A percentile compares a stretch with the other conserved stretches of the same genome.
These are phyloP conservation scores for Whitmania pigra DNA, from an alignment of 1,140 invertebrate genomes.

Conservation along the genomic window DNA sequence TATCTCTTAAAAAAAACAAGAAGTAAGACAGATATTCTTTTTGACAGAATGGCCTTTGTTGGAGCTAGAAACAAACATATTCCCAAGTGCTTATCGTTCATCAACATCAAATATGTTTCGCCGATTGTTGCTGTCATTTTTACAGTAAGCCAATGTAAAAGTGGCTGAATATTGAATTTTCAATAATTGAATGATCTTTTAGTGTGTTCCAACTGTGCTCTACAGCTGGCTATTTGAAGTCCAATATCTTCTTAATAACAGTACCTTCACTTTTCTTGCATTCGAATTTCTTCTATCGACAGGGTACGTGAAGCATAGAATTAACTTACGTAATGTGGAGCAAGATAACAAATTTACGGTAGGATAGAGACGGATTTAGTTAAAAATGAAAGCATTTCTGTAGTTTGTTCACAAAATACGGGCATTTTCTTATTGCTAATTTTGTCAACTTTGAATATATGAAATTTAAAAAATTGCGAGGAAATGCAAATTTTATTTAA, in stretches of 20 bases:
- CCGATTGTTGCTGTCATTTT: slow-evolving; percentile 16
- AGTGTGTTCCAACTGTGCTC: neutral
- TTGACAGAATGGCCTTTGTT: slow-evolving; percentile 16
- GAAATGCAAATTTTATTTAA: too few relatives aligned
- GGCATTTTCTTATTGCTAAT: too few relatives aligned
- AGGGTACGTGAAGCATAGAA: neutral
- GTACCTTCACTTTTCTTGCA: neutral
- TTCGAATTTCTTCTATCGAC: neutral
- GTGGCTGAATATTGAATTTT: neutral
- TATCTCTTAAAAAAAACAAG: neutral
- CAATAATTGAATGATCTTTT: neutral
- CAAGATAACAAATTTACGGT: neutral
- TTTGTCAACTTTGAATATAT: too few relatives aligned
- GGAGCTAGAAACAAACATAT: slow-evolving; percentile 18
- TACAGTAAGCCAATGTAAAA: neutral
- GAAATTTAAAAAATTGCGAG: too few relatives aligned
- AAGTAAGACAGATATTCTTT: neutral
- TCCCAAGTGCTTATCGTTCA: slow-evolving; percentile 8
- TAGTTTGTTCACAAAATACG: too few relatives aligned
- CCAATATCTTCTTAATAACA: neutral
- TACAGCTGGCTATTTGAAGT: neutral
- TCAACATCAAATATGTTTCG: slow-evolving; percentile 11
- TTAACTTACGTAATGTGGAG: neutral
- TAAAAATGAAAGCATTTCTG: too few relatives aligned
- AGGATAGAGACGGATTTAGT: too few relatives aligned